Base-by-base conservation (phyloP, 2,113 vertebrate genomes). In the Plectropomus leopardus region DNA sequence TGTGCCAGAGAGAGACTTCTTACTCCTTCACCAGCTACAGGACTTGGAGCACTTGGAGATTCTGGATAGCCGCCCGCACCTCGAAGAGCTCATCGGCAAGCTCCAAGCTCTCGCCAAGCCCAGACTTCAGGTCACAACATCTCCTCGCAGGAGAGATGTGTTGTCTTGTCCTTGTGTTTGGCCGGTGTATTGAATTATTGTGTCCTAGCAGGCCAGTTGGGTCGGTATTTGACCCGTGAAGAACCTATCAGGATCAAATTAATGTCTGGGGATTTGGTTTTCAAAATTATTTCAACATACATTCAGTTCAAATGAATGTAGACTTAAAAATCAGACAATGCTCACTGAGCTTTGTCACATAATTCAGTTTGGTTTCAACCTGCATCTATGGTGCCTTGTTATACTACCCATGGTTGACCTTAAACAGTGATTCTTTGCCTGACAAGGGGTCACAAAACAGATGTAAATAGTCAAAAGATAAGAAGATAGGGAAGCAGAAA, bases 1-100 rank as follows among this genome's bases (percentile, higher is more conserved):
- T 2, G 75, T 93, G 3, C 67, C 64, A 2, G 81, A 91, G 45
- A 36, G 59, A 4, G 67, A 81, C 14, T 73, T 92, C 50, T 66
- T 92, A 4, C 7, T 9, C 9, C 82, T 94, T 30, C 77, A 63
- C 57, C 61, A 42, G 36, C 82, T 93, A 50, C 55, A 53, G 60
- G 55, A 90, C 34, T 71, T 94, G 66, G 36, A 64, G 9, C 17
- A 75, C 44, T 7, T 94, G 72, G 87, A 92, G 81, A 40, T 92
- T 54, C 36, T 89, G 34, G 88, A 93, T 11, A 51, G 4, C 8
- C 3, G 0, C 1, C 72, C 72, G 1, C 5, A 47, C 0, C 24
- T 87, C 7, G 34, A 75, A 15, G 45, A 72, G 13, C 44, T 89
- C 1, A 34, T 0, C 1, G 19, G 1, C 1, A 79, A 88, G 53